These are phyloP conservation scores for Ptiloglossa arizonensis DNA, from an alignment of 1,140 invertebrate genomes.

Conservation along the genomic window DNA sequence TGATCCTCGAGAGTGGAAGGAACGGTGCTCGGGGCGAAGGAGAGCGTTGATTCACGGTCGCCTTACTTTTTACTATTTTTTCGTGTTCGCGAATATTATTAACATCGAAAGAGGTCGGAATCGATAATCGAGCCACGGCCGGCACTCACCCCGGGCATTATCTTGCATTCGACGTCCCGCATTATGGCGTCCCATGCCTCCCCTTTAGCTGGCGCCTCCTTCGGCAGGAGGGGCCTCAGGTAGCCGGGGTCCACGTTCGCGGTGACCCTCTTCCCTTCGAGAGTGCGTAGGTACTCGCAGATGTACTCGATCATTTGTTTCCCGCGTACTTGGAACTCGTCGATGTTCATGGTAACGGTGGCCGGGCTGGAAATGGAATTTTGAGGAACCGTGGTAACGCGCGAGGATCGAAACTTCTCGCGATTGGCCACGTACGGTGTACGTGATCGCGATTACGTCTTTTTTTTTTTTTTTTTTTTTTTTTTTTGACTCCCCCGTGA, in stretches of 20 bases:
- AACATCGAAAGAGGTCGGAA: slow-evolving; percentile 58
- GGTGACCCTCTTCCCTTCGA: slow-evolving; percentile 89
- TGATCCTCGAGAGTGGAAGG: background rate
- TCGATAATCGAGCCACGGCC: slow-evolving; percentile 52
- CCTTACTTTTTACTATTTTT: slow-evolving; percentile 23
- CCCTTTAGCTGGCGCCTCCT: slow-evolving; percentile 88
- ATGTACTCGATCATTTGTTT: slow-evolving; percentile 97
- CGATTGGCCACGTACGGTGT: slow-evolving; percentile 49
- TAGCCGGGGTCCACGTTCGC: slow-evolving; percentile 94
- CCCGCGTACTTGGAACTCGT: slow-evolving; percentile 91
- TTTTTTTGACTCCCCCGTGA: no score
- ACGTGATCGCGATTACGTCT: slow-evolving; percentile 48
- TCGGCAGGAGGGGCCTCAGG: slow-evolving; percentile 88
- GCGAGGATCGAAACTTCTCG: background rate
- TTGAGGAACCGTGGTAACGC: slow-evolving; percentile 5
- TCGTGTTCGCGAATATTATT: slow-evolving; percentile 59
- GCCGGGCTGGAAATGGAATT: slow-evolving; percentile 51
- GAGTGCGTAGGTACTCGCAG: slow-evolving; percentile 91
- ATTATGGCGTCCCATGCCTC: slow-evolving; percentile 94
- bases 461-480: no score
- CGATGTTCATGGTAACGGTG: slow-evolving; percentile 88
- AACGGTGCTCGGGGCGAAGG: background rate
- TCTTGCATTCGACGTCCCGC: slow-evolving; percentile 93
- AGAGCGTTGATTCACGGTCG: background rate
- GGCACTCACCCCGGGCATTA: slow-evolving; percentile 94